Conservation (phyloP, 2,113 vertebrate species). For the Dasypus novemcinctus region DNA sequence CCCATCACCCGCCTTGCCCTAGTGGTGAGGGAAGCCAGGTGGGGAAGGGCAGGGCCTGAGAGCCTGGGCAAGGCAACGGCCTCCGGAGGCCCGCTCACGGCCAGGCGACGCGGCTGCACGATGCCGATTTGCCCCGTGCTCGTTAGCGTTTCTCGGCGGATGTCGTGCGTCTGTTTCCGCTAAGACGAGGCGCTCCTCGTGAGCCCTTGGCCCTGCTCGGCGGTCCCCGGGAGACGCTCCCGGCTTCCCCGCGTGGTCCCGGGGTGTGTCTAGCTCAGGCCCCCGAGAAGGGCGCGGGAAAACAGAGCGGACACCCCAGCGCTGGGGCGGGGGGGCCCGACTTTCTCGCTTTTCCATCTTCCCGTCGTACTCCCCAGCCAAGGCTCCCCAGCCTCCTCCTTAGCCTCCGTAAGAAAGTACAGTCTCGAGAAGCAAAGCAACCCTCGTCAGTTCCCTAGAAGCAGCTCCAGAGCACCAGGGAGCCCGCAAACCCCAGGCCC, state of each 20-base stretch:
- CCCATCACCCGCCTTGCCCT: not conserved
- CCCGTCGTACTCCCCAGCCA: not conserved
- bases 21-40: not conserved
- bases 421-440: conserved; percentile 64
- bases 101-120: not conserved
- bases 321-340: not conserved
- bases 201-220: not conserved
- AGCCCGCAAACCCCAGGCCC: conserved; percentile 68
- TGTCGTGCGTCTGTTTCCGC: conserved; percentile 15
- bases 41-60: not conserved
- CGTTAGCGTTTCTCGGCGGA: conserved; percentile 7
- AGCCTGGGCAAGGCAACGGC: not conserved
- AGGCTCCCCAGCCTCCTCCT: conserved; percentile 33
- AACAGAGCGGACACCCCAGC: not conserved
- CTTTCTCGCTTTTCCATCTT: conserved; percentile 22
- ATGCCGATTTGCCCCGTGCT: not conserved
- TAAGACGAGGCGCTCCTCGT: not conserved
- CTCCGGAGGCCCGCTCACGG: not conserved
- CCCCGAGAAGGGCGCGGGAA: not conserved
- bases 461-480: conserved; percentile 69
- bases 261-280: not conserved
- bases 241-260: not conserved
- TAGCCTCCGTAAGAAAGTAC: conserved; percentile 68
- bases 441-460: conserved; percentile 67
- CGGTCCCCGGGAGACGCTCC: not conserved